Evolutionary conservation across 2,113 vertebrate genomes (phyloP).

Genomic region (Microcebus tavaratra): DNA sequence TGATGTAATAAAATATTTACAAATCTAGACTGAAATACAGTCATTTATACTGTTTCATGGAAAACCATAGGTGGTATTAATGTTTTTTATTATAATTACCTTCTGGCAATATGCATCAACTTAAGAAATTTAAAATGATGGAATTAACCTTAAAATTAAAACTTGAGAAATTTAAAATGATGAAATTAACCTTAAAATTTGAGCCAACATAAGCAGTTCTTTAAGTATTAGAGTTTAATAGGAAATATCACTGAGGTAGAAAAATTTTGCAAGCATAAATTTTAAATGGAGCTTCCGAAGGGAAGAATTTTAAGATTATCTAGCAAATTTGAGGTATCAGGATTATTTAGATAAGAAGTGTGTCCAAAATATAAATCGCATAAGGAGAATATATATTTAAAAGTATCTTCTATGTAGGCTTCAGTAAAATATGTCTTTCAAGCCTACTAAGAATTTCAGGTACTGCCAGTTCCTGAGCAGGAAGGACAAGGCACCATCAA

Average conservation of each 20-base stretch:
- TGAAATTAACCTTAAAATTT: neutral
- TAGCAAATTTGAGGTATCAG: neutral
- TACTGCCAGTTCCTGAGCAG: neutral
- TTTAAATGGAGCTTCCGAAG: constrained; percentile 18
- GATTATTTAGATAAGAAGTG: constrained; percentile 4
- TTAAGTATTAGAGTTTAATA: neutral
- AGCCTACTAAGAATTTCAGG: neutral
- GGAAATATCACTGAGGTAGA: neutral
- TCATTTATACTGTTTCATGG: neutral
- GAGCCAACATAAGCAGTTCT: neutral
- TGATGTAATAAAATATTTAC: constrained; percentile 17
- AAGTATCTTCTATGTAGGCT: neutral
- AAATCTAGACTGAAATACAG: neutral
- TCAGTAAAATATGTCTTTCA: constrained; percentile 8
- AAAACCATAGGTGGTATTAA: neutral
- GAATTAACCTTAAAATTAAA: neutral
- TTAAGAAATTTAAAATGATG: constrained; percentile 21
- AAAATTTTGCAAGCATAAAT: neutral
- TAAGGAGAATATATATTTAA: neutral
- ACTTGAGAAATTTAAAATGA: constrained; percentile 39
- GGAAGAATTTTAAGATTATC: constrained; percentile 13
- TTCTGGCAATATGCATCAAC: constrained; percentile 11
- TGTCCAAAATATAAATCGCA: neutral
- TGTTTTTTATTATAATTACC: neutral
- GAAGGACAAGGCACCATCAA: neutral